Evolutionary conservation across 1,140 invertebrate genomes (phyloP).

Genomic region (Oryctes rhinoceros): DNA sequence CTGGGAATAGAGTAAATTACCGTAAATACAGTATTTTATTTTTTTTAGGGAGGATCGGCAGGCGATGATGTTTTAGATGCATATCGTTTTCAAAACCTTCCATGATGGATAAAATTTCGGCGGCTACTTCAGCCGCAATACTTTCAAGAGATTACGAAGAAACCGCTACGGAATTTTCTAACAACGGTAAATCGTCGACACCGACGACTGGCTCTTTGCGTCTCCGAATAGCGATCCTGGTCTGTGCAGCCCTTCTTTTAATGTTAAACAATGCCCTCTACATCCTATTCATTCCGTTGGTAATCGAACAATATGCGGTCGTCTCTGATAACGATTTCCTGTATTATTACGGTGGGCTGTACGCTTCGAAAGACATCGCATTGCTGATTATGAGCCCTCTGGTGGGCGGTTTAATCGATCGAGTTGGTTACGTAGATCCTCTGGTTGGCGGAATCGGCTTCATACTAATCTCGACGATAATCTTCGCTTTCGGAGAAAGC

Average conservation of each 20-base stretch:
- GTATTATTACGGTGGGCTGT: background rate
- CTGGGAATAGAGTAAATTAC: no score
- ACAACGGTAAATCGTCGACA: background rate
- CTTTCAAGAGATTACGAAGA: background rate
- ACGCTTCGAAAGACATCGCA: background rate
- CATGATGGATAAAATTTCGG: background rate
- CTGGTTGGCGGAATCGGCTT: background rate
- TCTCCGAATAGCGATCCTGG: background rate
- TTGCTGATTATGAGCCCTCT: background rate
- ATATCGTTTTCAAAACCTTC: background rate
- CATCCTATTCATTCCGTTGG: background rate
- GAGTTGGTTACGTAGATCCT: background rate
- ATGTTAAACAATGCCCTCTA: background rate
- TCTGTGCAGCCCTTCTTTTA: background rate
- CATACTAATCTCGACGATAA: background rate
- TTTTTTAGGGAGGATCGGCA: background rate
- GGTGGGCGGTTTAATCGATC: background rate
- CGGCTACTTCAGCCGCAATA: background rate
- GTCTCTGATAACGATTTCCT: background rate
- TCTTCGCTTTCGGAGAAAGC: background rate
- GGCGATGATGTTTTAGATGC: background rate
- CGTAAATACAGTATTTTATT: background rate
- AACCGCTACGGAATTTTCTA: background rate
- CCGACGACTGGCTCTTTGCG: background rate
- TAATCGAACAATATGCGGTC: background rate